These are phyloP conservation scores for Passer montanus DNA, from an alignment of 2,113 vertebrate genomes.

Conservation along the genomic window DNA sequence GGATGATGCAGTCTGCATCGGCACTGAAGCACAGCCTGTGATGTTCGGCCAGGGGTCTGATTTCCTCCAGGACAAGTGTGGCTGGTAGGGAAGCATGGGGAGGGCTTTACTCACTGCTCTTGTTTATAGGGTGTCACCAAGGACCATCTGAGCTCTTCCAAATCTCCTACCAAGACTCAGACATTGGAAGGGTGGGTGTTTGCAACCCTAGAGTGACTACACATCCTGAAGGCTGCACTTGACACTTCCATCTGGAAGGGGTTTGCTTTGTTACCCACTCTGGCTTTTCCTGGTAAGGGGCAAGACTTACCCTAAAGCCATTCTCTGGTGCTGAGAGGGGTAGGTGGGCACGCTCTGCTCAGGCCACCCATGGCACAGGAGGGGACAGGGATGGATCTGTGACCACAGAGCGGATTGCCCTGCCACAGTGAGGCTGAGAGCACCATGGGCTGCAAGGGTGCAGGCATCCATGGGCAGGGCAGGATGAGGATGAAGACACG, in stretches of 20 bases:
- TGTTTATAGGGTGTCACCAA: neutral
- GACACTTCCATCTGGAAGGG: neutral
- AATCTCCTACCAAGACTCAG: neutral
- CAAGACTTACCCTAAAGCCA: fast-evolving
- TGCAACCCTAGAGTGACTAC: neutral
- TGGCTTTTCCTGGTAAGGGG: neutral
- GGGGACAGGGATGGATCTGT: fast-evolving
- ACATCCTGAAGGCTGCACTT: neutral
- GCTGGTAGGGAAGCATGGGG: neutral
- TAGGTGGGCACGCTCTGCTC: fast-evolving
- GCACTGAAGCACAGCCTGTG: neutral
- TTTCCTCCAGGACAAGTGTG: neutral
- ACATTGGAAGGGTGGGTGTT: neutral
- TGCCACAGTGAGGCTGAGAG: neutral
- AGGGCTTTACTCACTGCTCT: neutral
- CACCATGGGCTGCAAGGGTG: neutral
- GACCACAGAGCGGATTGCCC: fast-evolving
- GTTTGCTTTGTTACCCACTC: neutral
- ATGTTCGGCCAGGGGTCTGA: neutral
- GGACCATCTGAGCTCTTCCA: neutral
- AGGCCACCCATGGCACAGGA: neutral
- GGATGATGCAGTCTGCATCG: neutral
- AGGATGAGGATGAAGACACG: neutral
- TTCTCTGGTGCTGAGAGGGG: neutral
- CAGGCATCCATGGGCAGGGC: neutral